Evolutionary conservation across 2,888 invertebrate genomes (phyloP).

Genomic region (Horisme vitalbata): DNA sequence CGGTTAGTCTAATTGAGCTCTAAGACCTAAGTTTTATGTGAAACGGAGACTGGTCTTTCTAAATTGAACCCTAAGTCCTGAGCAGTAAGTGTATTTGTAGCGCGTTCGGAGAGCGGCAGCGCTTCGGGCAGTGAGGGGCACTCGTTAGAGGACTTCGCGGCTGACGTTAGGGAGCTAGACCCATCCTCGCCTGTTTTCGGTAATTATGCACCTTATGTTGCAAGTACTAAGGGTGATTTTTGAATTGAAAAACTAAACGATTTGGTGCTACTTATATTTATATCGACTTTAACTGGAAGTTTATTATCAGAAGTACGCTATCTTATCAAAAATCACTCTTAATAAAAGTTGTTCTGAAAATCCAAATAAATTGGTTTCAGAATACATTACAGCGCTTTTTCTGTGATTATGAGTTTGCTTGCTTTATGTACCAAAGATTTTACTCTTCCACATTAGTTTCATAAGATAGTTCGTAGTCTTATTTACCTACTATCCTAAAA

Average conservation of each 20-base stretch:
- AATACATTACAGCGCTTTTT: constrained; percentile 17
- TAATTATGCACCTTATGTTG: constrained; percentile 58
- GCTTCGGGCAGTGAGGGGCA: constrained; percentile 61
- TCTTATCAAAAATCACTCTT: not conserved
- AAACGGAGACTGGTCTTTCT: not conserved
- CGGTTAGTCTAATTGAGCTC: too few relatives aligned
- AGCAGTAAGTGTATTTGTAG: constrained; percentile 51
- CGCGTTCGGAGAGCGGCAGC: constrained; percentile 75
- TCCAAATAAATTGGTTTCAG: not conserved
- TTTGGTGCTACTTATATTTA: too few relatives aligned
- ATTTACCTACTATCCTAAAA: too few relatives aligned
- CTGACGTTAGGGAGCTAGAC: constrained; percentile 77
- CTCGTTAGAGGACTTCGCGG: constrained; percentile 74
- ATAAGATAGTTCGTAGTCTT: constrained; percentile 1
- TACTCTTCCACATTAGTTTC: constrained; percentile 7
- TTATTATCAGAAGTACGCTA: too few relatives aligned
- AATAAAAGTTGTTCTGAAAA: too few relatives aligned
- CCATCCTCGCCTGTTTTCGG: constrained; percentile 78
- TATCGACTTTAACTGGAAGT: too few relatives aligned
- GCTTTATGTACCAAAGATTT: too few relatives aligned
- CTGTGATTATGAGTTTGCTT: constrained; percentile 24
- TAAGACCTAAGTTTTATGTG: too few relatives aligned
- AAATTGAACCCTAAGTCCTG: constrained; percentile 22
- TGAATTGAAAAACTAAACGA: constrained; percentile 21
- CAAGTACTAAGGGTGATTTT: constrained; percentile 40